phyloP scores from a whole-genome alignment of 2,113 vertebrate genomes.

The Melanostigma gelatinosum region DNA sequence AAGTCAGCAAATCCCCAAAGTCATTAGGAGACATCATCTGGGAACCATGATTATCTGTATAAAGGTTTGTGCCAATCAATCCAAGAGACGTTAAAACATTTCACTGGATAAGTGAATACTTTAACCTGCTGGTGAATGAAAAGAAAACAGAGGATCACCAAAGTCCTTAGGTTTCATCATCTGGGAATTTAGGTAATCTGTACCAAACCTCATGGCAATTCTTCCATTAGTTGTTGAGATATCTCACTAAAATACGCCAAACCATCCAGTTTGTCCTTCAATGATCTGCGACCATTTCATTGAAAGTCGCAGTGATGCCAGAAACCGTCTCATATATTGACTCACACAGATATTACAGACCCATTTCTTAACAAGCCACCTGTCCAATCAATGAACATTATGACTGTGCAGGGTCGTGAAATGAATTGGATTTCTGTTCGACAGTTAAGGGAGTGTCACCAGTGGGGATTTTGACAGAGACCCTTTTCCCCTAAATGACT shows the following conservation, averaged over 20 bases:
- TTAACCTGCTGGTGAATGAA: background rate
- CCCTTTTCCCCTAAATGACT: conserved; percentile 70
- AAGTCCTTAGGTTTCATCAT: background rate
- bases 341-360: background rate
- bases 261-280: background rate
- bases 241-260: background rate
- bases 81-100: background rate
- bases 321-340: background rate
- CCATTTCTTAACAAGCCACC: conserved; percentile 40
- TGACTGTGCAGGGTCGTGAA: conserved; percentile 54
- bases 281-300: background rate
- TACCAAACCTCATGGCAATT: too few relatives aligned
- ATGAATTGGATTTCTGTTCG: conserved; percentile 58
- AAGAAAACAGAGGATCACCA: background rate
- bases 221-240: background rate
- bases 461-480: conserved; percentile 68
- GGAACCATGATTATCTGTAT: background rate
- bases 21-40: background rate
- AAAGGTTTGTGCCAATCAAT: background rate
- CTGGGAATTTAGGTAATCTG: background rate
- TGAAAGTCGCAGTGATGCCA: background rate
- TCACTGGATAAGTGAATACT: background rate
- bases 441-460: conserved; percentile 66
- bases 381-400: conserved; percentile 13
- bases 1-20: background rate